Evolutionary conservation across 2,888 invertebrate genomes (phyloP).

Genomic region (Troides oblongomaculatus): DNA sequence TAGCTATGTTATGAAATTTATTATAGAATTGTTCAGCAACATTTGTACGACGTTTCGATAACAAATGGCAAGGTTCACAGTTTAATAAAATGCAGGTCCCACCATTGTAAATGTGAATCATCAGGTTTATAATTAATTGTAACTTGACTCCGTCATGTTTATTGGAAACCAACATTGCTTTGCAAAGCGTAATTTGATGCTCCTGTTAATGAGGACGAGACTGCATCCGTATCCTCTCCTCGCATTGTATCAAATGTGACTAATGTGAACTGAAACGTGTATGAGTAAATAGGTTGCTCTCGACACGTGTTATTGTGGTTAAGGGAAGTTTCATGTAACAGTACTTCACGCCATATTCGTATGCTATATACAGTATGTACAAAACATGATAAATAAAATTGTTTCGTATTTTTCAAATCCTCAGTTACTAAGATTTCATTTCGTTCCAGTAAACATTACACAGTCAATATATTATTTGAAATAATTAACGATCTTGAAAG

Average conservation of each 20-base stretch:
- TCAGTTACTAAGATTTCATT: background rate
- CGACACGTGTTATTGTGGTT: constrained; percentile 38
- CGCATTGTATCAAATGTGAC: constrained; percentile 36
- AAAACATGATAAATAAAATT: too few species aligned
- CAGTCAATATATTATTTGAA: background rate
- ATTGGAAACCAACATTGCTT: constrained; percentile 19
- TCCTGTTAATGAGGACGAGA: constrained; percentile 66
- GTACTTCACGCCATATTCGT: background rate
- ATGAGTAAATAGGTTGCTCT: constrained; percentile 37
- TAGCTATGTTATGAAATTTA: too few species aligned
- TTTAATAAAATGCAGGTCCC: background rate
- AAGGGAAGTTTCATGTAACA: constrained; percentile 20
- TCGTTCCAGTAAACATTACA: background rate
- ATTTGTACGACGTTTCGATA: background rate
- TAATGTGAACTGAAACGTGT: constrained; percentile 25
- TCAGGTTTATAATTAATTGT: constrained; percentile 2
- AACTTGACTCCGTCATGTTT: constrained; percentile 1
- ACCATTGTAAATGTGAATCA: background rate
- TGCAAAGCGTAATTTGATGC: constrained; percentile 54
- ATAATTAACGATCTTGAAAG: background rate
- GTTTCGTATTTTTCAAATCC: too few species aligned
- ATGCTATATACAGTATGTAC: background rate
- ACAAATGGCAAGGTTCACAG: background rate
- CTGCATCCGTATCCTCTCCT: constrained; percentile 50
- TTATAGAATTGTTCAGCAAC: too few species aligned